These are phyloP conservation scores for Sigmodon hispidus DNA, from an alignment of 2,113 vertebrate genomes.

Conservation along the genomic window DNA sequence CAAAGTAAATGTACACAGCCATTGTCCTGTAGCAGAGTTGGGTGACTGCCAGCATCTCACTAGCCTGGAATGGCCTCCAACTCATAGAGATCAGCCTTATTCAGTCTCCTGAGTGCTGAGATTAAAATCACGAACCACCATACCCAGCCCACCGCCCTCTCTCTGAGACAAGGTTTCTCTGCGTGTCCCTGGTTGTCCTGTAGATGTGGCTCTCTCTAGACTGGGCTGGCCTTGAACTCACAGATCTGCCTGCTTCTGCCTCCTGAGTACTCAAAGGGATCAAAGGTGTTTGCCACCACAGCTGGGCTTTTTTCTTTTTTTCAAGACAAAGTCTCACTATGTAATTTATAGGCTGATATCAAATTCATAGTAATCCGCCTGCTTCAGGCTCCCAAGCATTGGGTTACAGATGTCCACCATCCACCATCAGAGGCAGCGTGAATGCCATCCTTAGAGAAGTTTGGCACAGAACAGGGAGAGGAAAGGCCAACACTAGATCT, in stretches of 20 bases:
- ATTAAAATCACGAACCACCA: neutral
- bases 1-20: neutral
- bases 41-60: neutral
- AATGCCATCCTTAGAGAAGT: neutral
- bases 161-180: neutral
- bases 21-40: neutral
- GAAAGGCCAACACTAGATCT: neutral
- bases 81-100: neutral
- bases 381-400: neutral
- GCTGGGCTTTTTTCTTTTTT: neutral
- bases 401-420: neutral
- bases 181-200: neutral
- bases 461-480: neutral
- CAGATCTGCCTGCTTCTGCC: neutral
- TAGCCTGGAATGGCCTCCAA: neutral
- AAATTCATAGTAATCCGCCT: neutral
- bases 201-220: neutral
- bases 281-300: neutral
- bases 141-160: neutral
- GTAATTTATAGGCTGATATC: neutral
- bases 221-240: neutral
- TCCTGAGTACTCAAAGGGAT: neutral
- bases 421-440: too few relatives aligned
- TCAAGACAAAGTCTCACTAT: neutral
- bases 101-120: neutral